Conservation (phyloP, 2,797 vertebrate genomes). For the Anguilla megastoma region DNA sequence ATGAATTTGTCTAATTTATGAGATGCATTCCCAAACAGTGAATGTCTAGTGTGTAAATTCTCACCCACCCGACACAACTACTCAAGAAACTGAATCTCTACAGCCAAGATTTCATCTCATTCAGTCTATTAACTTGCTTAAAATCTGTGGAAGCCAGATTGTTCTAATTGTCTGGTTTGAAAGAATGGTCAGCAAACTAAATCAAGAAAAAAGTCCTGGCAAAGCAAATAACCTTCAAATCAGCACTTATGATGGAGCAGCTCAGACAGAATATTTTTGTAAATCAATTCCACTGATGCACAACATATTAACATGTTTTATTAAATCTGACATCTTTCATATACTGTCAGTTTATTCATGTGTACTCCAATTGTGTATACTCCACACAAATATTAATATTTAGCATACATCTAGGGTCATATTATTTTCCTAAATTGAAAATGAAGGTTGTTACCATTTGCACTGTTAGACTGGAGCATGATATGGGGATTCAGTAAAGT, state of each 20-base stretch:
- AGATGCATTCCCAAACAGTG: not conserved
- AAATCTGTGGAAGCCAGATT: not conserved
- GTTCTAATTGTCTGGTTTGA: not conserved
- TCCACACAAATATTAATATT: not conserved
- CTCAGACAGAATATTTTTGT: not conserved
- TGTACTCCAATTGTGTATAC: not conserved
- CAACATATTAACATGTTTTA: not conserved
- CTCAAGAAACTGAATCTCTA: not conserved
- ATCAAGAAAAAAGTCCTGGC: not conserved
- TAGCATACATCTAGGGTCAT: not conserved
- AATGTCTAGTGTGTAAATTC: not conserved
- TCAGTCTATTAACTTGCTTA: not conserved
- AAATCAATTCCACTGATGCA: not conserved
- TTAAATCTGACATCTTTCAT: not conserved
- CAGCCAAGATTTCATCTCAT: not conserved
- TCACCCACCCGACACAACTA: not conserved
- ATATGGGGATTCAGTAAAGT: not conserved
- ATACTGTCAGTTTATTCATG: not conserved
- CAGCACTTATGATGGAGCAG: not conserved
- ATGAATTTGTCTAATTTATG: constrained; percentile 12
- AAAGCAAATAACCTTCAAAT: not conserved
- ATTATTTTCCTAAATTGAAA: not conserved
- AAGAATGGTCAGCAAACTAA: not conserved
- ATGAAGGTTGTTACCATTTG: not conserved
- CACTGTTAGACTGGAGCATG: not conserved